Conservation (phyloP, 2,888 invertebrate species). For the Cerastis leucographa region DNA sequence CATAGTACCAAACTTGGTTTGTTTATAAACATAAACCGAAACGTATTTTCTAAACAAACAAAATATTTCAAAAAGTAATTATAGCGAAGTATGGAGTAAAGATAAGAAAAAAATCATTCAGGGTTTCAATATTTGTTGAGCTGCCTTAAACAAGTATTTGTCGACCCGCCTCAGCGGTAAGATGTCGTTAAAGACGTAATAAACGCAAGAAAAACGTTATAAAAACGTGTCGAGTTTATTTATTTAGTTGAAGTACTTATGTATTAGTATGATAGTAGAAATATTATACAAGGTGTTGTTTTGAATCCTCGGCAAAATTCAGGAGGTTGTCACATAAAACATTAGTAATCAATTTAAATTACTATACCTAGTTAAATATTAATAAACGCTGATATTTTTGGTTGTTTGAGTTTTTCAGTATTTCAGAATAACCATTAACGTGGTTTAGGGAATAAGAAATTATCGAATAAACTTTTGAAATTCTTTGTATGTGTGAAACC, state of each 20-base stretch:
- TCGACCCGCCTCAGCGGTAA: constrained; percentile 15
- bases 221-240: constrained; percentile 12
- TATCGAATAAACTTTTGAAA: too few species aligned
- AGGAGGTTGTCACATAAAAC: too few species aligned
- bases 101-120: constrained; percentile 51
- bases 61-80: constrained; percentile 45
- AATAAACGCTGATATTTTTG: too few species aligned
- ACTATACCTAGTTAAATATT: too few species aligned
- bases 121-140: constrained; percentile 53
- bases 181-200: constrained; percentile 22
- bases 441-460: too few species aligned
- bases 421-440: too few species aligned
- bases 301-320: too few species aligned
- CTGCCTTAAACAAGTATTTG: constrained; percentile 39
- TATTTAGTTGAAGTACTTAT: not conserved
- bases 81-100: constrained; percentile 45
- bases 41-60: constrained; percentile 15
- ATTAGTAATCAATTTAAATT: too few species aligned
- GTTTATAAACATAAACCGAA: constrained; percentile 8
- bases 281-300: too few species aligned
- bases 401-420: too few species aligned
- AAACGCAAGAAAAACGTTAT: constrained; percentile 15
- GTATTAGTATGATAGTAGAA: not conserved
- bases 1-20: not conserved
- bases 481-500: too few species aligned